These are phyloP conservation scores for Turnix velox DNA, from an alignment of 2,113 vertebrate genomes.

Conservation along the genomic window DNA sequence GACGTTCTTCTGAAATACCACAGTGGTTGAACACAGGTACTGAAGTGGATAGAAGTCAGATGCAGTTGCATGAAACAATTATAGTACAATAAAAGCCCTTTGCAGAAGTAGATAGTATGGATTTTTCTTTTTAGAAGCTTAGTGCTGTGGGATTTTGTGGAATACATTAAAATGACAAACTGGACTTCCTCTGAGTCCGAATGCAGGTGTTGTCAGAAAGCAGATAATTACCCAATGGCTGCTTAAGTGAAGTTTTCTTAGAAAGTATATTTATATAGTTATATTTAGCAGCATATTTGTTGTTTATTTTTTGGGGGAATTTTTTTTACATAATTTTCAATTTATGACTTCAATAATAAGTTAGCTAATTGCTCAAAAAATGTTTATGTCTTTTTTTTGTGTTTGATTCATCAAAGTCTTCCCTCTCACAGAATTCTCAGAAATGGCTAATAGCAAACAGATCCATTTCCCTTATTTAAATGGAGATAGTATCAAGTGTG, in stretches of 20 bases:
- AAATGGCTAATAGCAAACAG: background rate
- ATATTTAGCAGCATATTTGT: background rate
- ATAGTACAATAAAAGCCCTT: background rate
- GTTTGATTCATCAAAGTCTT: background rate
- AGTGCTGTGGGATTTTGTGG: background rate
- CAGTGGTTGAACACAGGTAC: background rate
- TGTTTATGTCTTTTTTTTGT: background rate
- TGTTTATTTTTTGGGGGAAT: background rate
- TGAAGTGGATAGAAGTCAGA: background rate
- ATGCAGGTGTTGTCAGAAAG: background rate
- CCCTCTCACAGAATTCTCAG: background rate
- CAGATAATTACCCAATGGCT: background rate
- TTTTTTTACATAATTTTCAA: background rate
- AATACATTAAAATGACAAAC: background rate
- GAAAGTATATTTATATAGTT: background rate
- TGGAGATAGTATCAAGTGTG: background rate
- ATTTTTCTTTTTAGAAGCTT: background rate
- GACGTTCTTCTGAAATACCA: background rate
- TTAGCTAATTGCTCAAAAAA: background rate
- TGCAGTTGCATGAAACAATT: background rate
- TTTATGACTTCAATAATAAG: background rate
- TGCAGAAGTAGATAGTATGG: background rate
- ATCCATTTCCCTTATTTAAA: background rate
- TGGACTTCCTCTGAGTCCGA: background rate
- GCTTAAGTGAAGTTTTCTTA: background rate